Evolutionary conservation across 1,140 invertebrate species (phyloP), one percentile per base, ranked within the genome.

Genomic region (Drosophila obscura): DNA sequence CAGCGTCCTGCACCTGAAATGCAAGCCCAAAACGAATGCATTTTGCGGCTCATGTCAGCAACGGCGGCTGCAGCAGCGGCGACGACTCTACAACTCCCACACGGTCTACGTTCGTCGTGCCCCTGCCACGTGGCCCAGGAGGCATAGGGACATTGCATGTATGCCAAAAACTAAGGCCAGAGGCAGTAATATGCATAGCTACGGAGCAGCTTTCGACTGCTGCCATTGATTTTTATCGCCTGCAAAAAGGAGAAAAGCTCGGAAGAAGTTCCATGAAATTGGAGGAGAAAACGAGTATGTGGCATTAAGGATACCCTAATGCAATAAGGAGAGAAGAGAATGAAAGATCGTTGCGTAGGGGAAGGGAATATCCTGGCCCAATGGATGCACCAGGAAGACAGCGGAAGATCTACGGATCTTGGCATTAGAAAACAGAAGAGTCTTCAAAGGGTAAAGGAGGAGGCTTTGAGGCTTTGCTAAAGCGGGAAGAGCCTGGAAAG

Each of bases 161-260:
- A 67, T 87, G 83, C 79, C 83, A 87, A 88, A 77, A 82, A 61
- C 16, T 45, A 26, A 11, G 24, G 24, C 13, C 4, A 11, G 8
- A 15, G 49, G 28, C 41, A 73, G 59, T 66, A 69, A 67, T 63
- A 80, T 73, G 48, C 51, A 43, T 64, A 75, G 72, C 58, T 57
- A 11, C 35, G 35, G 35, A 13, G 48, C 50, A 52, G 7, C 19
- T 19, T 19, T 19, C 61, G 31, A 35, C 31, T 11, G 73, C 62
- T 87, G 75, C 64, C 79, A 88, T 87, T 87, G 83, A 88, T 87
- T 87, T 88, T 88, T 76, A 77, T 79, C 52, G 75, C 46, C 45
- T 52, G 59, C 63, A 57, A 44, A 52, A 57, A 77, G 60, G 45
- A 56, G 19, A 39, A 35, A 63, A 52, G 45, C 55, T 62, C 55